These are phyloP conservation scores for Cataglyphis hispanica DNA, from an alignment of 1,140 invertebrate species.

Conservation along the genomic window DNA sequence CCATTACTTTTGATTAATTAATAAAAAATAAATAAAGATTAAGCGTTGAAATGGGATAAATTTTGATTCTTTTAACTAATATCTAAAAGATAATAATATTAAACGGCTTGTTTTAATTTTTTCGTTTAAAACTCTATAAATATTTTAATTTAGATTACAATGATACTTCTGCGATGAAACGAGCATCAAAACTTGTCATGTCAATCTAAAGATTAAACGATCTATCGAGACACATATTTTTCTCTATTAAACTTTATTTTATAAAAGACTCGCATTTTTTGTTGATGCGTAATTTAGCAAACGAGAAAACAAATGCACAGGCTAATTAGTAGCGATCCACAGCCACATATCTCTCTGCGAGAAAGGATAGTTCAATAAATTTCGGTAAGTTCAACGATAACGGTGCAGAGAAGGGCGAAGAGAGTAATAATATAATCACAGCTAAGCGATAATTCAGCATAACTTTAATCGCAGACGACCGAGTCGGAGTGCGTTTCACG, in stretches of 20 bases:
- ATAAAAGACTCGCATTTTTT: not conserved
- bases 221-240: not conserved
- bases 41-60: no score
- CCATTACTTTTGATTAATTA: no score
- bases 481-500: constrained; percentile 8
- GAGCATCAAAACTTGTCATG: no score
- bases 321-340: constrained; percentile 36
- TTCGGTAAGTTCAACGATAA: constrained; percentile 60
- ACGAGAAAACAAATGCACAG: not conserved
- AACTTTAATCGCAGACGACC: constrained; percentile 69
- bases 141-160: no score
- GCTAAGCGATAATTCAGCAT: constrained; percentile 69
- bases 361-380: constrained; percentile 63
- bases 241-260: constrained; percentile 1
- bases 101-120: no score
- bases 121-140: no score
- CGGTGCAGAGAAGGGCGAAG: constrained; percentile 1
- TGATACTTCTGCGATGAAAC: no score
- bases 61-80: no score
- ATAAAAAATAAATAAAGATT: no score
- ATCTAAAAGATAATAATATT: no score
- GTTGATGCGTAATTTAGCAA: not conserved
- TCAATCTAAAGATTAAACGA: not conserved
- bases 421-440: constrained; percentile 69
- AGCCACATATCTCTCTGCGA: not conserved